Evolutionary conservation across 2,888 invertebrate genomes (phyloP).

Genomic region (Bombyx huttoni): DNA sequence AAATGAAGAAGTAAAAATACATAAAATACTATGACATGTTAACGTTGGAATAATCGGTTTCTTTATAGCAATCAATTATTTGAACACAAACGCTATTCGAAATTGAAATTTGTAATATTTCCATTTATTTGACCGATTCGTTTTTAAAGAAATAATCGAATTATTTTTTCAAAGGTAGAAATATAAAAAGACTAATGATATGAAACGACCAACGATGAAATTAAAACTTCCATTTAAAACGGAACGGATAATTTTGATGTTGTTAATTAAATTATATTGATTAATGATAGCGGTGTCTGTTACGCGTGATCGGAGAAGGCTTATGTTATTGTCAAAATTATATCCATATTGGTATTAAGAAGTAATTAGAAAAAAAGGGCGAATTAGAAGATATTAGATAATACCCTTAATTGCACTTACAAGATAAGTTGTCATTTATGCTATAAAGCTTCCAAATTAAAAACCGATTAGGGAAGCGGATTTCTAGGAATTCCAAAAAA

Average conservation of each 20-base stretch:
- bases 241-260: conserved; percentile 34
- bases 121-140: background rate
- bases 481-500: no score
- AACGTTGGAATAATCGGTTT: background rate
- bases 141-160: conserved; percentile 9
- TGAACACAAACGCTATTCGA: background rate
- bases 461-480: no score
- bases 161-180: conserved; percentile 7
- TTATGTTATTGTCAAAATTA: no score
- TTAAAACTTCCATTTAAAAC: conserved; percentile 36
- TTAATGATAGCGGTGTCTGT: conserved; percentile 37
- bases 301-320: no score
- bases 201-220: conserved; percentile 27
- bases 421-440: no score
- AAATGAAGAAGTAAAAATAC: no score
- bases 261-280: conserved; percentile 49
- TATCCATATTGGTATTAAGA: no score
- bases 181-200: conserved; percentile 2
- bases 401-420: no score
- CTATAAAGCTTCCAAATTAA: no score
- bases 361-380: no score
- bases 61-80: background rate
- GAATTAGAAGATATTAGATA: no score
- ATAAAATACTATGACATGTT: background rate
- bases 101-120: background rate